phyloP scores from a whole-genome alignment of 2,113 vertebrate genomes.

The Nematolebias whitei region DNA sequence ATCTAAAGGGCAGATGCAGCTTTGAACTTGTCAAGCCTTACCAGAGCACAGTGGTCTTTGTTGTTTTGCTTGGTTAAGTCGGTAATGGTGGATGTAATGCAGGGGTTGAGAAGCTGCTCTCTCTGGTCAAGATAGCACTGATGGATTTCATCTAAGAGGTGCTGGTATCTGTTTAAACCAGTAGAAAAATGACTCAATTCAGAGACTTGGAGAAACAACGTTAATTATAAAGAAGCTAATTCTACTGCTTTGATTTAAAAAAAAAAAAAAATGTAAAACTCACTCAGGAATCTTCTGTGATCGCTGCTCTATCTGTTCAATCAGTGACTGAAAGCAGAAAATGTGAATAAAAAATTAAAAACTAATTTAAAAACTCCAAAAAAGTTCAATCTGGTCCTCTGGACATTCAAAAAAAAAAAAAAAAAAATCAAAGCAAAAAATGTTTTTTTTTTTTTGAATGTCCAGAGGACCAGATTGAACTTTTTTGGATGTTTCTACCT shows the following conservation, averaged over 20 bases:
- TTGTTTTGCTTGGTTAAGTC: slow-evolving; percentile 94
- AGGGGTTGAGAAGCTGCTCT: slow-evolving; percentile 89
- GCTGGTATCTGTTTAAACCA: slow-evolving; percentile 86
- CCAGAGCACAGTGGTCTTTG: slow-evolving; percentile 98
- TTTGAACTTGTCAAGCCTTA: slow-evolving; percentile 62
- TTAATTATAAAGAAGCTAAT: not conserved
- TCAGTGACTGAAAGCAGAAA: slow-evolving; percentile 82
- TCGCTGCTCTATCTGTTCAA: slow-evolving; percentile 96
- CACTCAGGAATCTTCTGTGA: slow-evolving; percentile 94
- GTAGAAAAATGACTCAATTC: slow-evolving; percentile 11
- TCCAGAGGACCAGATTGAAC: no score
- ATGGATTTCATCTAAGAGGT: slow-evolving; percentile 92
- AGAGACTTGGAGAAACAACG: not conserved
- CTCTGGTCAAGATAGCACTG: slow-evolving; percentile 96
- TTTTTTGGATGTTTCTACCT: no score
- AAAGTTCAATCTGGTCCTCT: no score
- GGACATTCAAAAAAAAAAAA: no score
- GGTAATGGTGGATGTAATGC: slow-evolving; percentile 91
- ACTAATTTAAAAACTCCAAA: no score
- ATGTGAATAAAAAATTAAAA: not conserved
- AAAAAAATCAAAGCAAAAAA: no score
- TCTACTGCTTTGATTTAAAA: not conserved
- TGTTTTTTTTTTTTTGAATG: no score
- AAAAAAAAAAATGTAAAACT: slow-evolving; percentile 70
- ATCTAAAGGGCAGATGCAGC: slow-evolving; percentile 50